Conservation (phyloP, 2,797 vertebrate genomes). For the Trachurus trachurus region DNA sequence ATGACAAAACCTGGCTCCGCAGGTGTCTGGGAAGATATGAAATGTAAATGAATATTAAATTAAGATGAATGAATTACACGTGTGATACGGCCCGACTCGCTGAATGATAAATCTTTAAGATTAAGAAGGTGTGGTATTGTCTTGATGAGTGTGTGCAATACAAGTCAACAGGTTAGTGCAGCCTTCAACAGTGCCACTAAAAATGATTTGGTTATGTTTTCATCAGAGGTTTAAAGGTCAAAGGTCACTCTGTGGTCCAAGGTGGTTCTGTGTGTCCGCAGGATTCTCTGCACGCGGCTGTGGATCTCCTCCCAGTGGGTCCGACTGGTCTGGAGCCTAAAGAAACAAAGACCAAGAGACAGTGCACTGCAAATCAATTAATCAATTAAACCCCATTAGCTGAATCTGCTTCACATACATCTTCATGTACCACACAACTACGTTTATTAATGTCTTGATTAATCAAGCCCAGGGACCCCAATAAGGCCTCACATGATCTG, state of each 20-base stretch:
- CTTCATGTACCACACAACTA: neutral
- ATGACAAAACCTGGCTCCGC: constrained; percentile 24
- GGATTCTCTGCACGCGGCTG: constrained; percentile 91
- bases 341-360: constrained; percentile 15
- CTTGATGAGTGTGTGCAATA: neutral
- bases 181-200: neutral
- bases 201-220: neutral
- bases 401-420: neutral
- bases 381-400: neutral
- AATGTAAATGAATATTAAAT: constrained; percentile 35
- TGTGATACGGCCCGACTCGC: constrained; percentile 13
- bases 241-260: constrained; percentile 70
- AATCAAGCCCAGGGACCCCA: neutral
- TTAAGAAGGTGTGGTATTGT: constrained; percentile 6
- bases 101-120: constrained; percentile 23
- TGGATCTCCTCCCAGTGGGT: constrained; percentile 94
- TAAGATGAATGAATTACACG: constrained; percentile 19
- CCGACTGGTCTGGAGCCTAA: constrained; percentile 88
- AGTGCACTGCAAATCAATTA: neutral
- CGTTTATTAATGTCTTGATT: neutral
- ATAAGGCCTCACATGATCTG: neutral
- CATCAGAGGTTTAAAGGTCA: constrained; percentile 37
- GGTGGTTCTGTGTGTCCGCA: constrained; percentile 89
- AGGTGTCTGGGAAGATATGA: constrained; percentile 27
- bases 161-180: neutral